Conservation (phyloP, 1,140 invertebrate genomes). For the Apis cerana region DNA sequence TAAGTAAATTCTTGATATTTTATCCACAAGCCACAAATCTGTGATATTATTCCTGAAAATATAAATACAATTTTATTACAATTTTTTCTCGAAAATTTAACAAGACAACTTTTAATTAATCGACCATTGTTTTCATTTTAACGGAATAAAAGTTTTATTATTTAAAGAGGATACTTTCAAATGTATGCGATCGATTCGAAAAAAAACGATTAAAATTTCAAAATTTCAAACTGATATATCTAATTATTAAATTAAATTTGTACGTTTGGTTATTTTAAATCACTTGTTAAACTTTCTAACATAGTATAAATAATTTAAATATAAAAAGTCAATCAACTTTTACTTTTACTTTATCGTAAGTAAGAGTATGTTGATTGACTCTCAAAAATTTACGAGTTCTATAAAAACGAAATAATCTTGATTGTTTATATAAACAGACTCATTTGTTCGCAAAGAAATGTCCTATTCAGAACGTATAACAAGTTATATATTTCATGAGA, state of each 20-base stretch:
- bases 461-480: background rate
- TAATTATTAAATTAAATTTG: conserved; percentile 9
- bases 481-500: background rate
- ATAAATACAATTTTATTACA: background rate
- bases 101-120: background rate
- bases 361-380: background rate
- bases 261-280: background rate
- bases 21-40: background rate
- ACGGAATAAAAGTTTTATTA: background rate
- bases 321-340: no score
- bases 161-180: background rate
- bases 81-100: background rate
- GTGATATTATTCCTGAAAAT: background rate
- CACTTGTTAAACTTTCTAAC: background rate
- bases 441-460: background rate
- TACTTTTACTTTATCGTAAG: no score
- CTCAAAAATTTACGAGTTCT: background rate
- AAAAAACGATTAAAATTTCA: background rate
- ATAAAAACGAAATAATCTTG: background rate
- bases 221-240: background rate
- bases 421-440: background rate
- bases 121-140: background rate
- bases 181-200: no score
- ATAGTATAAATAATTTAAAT: no score
- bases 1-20: background rate